phyloP scores from a whole-genome alignment of 2,888 invertebrate genomes.

The Aleiodes alternator region DNA sequence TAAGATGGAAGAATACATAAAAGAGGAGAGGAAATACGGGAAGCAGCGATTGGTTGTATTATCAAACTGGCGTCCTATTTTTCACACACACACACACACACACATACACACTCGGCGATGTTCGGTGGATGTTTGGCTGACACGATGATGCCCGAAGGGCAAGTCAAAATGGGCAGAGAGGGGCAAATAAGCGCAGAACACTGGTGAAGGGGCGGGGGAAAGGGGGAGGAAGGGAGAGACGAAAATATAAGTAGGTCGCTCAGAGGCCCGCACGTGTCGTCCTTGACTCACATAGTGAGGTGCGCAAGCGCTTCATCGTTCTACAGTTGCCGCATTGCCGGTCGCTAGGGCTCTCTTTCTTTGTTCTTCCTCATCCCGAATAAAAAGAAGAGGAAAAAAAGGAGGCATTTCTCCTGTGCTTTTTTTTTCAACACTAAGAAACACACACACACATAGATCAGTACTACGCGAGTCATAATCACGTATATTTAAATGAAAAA shows the following conservation, averaged over 20 bases:
- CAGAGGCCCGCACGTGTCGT: constrained; percentile 75
- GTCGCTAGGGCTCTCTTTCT: constrained; percentile 64
- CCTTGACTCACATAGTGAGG: constrained; percentile 74
- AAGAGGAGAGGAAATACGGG: constrained; percentile 11
- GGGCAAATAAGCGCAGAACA: constrained; percentile 48
- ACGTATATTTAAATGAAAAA: too few species aligned
- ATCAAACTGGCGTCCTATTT: constrained; percentile 55
- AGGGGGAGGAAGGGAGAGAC: constrained; percentile 65
- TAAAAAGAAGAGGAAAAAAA: not conserved
- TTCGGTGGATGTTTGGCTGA: constrained; percentile 61
- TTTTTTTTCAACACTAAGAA: not conserved
- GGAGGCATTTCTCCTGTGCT: not conserved
- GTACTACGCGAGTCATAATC: too few species aligned
- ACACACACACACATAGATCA: not conserved
- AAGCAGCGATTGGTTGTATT: constrained; percentile 36
- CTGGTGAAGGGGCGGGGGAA: constrained; percentile 56
- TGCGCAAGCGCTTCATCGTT: constrained; percentile 70
- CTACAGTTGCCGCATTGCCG: constrained; percentile 61
- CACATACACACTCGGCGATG: constrained; percentile 64
- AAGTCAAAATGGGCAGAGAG: constrained; percentile 49
- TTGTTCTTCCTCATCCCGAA: constrained; percentile 58
- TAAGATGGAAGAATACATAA: not conserved
- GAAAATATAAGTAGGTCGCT: constrained; percentile 73
- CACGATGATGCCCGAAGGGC: constrained; percentile 70
- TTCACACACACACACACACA: constrained; percentile 35